Evolutionary conservation across 2,888 invertebrate genomes (phyloP).

Genomic region (Leucophenga maculata): DNA sequence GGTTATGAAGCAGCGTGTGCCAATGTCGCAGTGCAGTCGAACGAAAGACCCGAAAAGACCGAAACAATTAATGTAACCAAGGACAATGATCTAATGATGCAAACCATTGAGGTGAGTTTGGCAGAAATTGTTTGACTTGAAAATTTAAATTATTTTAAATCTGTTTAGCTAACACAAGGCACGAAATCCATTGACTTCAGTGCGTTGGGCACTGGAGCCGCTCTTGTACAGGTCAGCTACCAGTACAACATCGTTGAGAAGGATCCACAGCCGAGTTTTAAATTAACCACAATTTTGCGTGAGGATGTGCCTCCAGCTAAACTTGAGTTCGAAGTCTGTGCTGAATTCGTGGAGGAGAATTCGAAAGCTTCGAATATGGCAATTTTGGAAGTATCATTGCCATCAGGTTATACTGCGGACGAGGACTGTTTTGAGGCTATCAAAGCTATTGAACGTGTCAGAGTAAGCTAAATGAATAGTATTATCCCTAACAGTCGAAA

Average conservation of each 20-base stretch:
- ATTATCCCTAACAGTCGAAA: conserved; percentile 1
- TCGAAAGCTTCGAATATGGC: conserved; percentile 85
- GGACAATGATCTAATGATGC: conserved; percentile 86
- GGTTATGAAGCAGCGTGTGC: conserved; percentile 73
- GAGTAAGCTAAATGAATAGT: conserved; percentile 54
- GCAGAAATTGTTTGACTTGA: neutral
- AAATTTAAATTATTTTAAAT: neutral
- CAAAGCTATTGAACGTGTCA: conserved; percentile 71
- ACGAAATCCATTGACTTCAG: conserved; percentile 80
- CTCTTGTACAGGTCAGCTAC: conserved; percentile 84
- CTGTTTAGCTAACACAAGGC: conserved; percentile 58
- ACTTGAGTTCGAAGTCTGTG: conserved; percentile 86
- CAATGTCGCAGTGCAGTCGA: conserved; percentile 75
- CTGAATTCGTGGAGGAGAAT: conserved; percentile 75
- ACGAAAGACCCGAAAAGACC: conserved; percentile 69
- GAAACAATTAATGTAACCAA: conserved; percentile 78
- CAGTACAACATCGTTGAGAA: conserved; percentile 89
- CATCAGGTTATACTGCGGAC: conserved; percentile 91
- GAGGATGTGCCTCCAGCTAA: conserved; percentile 83
- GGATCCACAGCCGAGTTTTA: conserved; percentile 89
- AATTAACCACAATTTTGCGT: conserved; percentile 87
- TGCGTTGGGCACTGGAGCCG: conserved; percentile 86
- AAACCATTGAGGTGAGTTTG: conserved; percentile 80
- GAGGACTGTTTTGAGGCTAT: conserved; percentile 80
- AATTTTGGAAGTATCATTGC: conserved; percentile 90